Base-by-base conservation (phyloP, 2,888 invertebrate genomes). In the Cecidostiba fungosa region DNA sequence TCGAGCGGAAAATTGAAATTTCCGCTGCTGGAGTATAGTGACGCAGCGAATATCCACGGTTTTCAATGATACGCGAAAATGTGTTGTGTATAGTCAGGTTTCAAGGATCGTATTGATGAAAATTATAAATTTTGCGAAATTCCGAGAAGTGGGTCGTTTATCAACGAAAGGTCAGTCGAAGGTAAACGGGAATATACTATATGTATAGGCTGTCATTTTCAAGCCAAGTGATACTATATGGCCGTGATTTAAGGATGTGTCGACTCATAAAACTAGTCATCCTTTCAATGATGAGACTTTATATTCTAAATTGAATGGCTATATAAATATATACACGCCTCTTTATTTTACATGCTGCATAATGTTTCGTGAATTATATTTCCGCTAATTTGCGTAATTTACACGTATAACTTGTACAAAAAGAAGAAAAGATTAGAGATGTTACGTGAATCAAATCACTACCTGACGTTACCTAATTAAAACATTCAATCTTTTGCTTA, bases 131-230 rank as follows among this genome's bases (percentile, higher is more conserved):
- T 54, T 54, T 3, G 54, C 50, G 50, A 50, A 6, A 16, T 47
- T 47, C 10, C 47, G 16, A 47, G 16, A 47, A 47, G 12, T 6
- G 47, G 2, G 72, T 39, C 29, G 36, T 29, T 47, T 26, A 19
- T n/a, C 29, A 50, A 59, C 12, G 66, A 69, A 78, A n/a, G 14
- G 6, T 66, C 1, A 5, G 5, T 50, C 47, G 69, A 78, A 78
- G 78, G 78, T 47, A 36, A 32, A 19, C 78, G 8, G 14, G 47
- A 69, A 1, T 32, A n/a, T n/a, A n/a, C n/a, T n/a, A n/a, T n/a
- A n/a, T n/a, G n/a, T n/a, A n/a, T n/a, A n/a, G n/a, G 6, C 29
- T n/a, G 23, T 47, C 5, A 47, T 39, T 78, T 78, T 77, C n/a
- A 12, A 66, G 29, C 39, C 23, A 32, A 12, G 69, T 26, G 47